A percentile compares a stretch with the other conserved stretches of the same genome.
phyloP scores from a whole-genome alignment of 2,797 vertebrate species.

The Amphiprion clarkii region DNA sequence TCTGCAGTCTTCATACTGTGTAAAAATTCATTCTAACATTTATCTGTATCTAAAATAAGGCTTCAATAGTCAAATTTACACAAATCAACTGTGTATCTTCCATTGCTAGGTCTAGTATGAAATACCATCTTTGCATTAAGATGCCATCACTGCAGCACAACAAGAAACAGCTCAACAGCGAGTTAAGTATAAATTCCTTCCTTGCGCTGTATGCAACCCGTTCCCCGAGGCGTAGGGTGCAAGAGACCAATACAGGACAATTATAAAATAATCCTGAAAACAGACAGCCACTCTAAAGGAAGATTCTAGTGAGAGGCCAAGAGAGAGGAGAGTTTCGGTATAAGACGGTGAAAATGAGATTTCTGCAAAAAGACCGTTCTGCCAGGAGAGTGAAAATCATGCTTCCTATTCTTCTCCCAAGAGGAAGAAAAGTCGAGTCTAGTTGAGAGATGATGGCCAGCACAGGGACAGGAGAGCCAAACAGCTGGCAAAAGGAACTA shows the following conservation, averaged over 20 bases:
- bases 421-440: slow-evolving; percentile 32
- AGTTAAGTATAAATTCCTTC: not conserved
- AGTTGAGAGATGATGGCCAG: slow-evolving; percentile 41
- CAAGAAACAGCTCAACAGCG: not conserved
- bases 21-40: not conserved
- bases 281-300: not conserved
- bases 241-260: not conserved
- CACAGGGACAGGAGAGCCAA: slow-evolving; percentile 42
- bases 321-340: slow-evolving; percentile 2
- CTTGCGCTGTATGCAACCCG: not conserved
- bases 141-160: not conserved
- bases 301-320: not conserved
- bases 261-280: not conserved
- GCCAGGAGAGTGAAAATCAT: slow-evolving; percentile 20
- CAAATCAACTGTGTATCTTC: not conserved
- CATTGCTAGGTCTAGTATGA: not conserved
- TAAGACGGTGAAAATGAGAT: slow-evolving; percentile 10
- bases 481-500: slow-evolving; percentile 13
- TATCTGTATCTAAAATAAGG: not conserved
- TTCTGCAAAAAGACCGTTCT: slow-evolving; percentile 30
- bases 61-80: not conserved
- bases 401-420: slow-evolving; percentile 21
- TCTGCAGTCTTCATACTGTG: not conserved
- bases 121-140: not conserved
- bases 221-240: not conserved